Base-by-base conservation (phyloP, 2,797 vertebrate genomes). In the Dallia pectoralis region DNA sequence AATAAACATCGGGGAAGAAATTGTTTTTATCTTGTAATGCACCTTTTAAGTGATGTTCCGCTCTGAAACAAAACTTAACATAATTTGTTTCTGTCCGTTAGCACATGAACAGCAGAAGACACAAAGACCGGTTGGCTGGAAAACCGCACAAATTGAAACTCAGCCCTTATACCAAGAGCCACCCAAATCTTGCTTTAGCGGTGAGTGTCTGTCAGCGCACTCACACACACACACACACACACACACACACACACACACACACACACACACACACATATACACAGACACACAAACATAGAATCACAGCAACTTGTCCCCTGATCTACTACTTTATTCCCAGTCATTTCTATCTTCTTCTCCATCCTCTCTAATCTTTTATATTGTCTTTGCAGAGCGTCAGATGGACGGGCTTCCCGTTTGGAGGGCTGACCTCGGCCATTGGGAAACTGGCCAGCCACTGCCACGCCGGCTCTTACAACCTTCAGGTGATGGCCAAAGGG, bases 61-160 rank as follows among this genome's bases (percentile, higher is more conserved):
- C n/a, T 56, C 53, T 22, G 40, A 22, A 11, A 56, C 19, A 25
- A 22, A 66, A n/a, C 62, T 16, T 12, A 61, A 19, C 8, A 22
- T 53, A 19, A 25, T 27, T 16, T 70, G 62, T 12, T 56, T 59
- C 25, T 59, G 53, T 62, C 68, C 77, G 87, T 75, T 75, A 99
- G 98, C 98, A 99, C 91, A 95, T 97, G 93, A 98, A 93, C 94
- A 99, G 98, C 94, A 93, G 96, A 84, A 93, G 97, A 83, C 98
- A 99, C 92, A 98, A 96, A 91, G 97, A 99, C 88, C 93, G 96
- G 82, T 90, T 99, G 91, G 95, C 96, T 0, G 97, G 98, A 79
- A 98, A 95, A 85, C 93, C 95, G 0, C 93, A 95, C 74, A 98
- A 97, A 82, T 91, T 96, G 65, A 98, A 96, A 90, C 95, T 95